Evolutionary conservation across 2,113 vertebrate genomes (phyloP).

Genomic region (Lepidothrix coronata): DNA sequence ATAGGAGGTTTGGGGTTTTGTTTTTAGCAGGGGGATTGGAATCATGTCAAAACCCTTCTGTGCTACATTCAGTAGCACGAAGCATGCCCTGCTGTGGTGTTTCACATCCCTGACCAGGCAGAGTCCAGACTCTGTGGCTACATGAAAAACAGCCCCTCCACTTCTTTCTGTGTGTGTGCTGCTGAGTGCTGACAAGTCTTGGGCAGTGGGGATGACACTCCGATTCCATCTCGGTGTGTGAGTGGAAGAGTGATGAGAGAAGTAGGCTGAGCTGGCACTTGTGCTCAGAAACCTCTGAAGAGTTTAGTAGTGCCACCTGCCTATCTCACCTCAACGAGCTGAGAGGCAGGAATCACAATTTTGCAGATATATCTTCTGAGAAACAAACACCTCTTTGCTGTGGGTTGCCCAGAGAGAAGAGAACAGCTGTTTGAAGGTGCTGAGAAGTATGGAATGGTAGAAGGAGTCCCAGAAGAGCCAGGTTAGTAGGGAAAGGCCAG

Average conservation of each 20-base stretch:
- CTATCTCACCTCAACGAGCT: background rate
- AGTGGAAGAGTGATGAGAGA: background rate
- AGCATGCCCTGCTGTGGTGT: background rate
- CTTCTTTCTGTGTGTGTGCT: background rate
- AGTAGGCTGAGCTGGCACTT: background rate
- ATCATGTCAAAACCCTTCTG: background rate
- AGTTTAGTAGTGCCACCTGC: background rate
- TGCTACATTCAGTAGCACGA: background rate
- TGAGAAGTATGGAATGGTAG: background rate
- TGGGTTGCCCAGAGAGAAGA: background rate
- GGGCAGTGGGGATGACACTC: background rate
- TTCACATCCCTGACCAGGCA: background rate
- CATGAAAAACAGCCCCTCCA: background rate
- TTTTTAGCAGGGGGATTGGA: background rate
- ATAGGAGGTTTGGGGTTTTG: background rate
- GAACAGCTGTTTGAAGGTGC: slow-evolving; percentile 19
- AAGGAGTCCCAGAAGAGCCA: slow-evolving; percentile 11
- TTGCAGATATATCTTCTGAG: background rate
- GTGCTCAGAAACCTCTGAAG: background rate
- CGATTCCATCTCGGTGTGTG: background rate
- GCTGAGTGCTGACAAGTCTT: background rate
- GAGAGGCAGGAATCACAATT: background rate
- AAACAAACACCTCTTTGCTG: background rate
- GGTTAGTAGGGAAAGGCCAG: background rate
- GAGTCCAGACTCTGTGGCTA: slow-evolving; percentile 10